phyloP scores from a whole-genome alignment of 2,888 invertebrate genomes.

The Entomobrya proxima region DNA sequence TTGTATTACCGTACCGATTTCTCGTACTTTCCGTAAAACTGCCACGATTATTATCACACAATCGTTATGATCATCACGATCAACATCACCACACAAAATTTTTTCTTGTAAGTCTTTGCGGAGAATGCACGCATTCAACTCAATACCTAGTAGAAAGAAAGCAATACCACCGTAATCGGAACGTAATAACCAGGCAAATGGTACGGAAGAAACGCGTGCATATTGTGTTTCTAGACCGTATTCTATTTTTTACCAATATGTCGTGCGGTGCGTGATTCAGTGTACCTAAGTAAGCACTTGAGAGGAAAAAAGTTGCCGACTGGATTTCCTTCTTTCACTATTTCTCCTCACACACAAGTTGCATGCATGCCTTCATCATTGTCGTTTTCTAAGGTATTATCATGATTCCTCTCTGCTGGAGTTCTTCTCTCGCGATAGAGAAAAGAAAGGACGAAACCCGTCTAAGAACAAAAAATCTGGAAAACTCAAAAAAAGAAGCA shows the following conservation, averaged over 20 bases:
- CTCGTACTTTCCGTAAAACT: background rate
- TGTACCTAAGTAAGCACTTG: no score
- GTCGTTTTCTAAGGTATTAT: background rate
- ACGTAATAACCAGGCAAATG: slow-evolving; percentile 43
- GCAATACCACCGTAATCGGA: background rate
- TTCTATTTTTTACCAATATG: background rate
- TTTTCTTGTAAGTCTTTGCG: slow-evolving; percentile 24
- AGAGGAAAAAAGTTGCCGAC: no score
- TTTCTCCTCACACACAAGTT: slow-evolving; percentile 22
- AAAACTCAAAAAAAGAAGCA: background rate
- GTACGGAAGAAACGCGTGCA: slow-evolving; percentile 38
- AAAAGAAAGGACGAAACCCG: background rate
- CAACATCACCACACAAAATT: background rate
- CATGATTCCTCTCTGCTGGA: background rate
- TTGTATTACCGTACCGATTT: background rate
- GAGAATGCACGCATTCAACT: no score
- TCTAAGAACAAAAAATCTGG: background rate
- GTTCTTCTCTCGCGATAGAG: background rate
- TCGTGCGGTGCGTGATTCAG: no score
- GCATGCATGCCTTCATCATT: slow-evolving; percentile 39
- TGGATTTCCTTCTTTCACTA: slow-evolving; percentile 11
- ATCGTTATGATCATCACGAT: background rate
- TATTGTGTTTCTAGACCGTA: background rate
- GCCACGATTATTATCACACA: background rate
- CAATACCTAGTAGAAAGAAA: no score